Base-by-base conservation (phyloP, 2,113 vertebrate species). In the Solea senegalensis region DNA sequence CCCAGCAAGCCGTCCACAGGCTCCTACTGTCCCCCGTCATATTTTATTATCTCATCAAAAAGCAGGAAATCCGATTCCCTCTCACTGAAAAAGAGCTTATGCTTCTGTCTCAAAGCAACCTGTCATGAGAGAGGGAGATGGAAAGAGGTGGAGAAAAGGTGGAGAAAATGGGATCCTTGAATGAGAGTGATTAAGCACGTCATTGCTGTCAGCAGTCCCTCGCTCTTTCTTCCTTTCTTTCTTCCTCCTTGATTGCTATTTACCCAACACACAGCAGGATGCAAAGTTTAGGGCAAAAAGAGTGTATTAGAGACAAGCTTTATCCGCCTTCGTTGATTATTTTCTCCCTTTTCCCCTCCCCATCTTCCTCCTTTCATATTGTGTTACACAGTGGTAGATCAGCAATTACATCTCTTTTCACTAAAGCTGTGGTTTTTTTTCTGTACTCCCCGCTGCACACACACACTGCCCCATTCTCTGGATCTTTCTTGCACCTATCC, bases 1-100 rank as follows among this genome's bases (percentile, higher is more conserved):
- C 86, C 80, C 91, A 86, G 91, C 87, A 72, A 86, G 89, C 86
- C 40, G 58, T 84, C 88, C 86, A 89, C 85, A 86, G 86, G 78
- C 90, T 84, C 77, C 91, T 75, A 87, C 90, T 92, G 91, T 92
- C 87, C 91, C 76, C 89, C 26, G 71, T 90, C 91, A 92, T 92
- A 91, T 91, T 92, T 92, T 90, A 92, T 91, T 89, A 92, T 90
- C 89, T 91, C 91, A 91, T 92, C 90, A 91, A 90, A 92, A 88
- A 88, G 86, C 87, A 92, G 90, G 91, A 92, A 93, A 92, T 92
- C 91, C 84, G 89, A 92, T 91, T 91, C 91, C 85, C 85, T 88
- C 90, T 85, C 85, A 82, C 76, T 90, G 86, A 89, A 90, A 90
- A 89, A 92, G 88, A 91, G 87, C 91, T 92, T 91, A 92, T 92